Base-by-base conservation (phyloP, 2,797 vertebrate species). In the Chaetophractus vellerosus region DNA sequence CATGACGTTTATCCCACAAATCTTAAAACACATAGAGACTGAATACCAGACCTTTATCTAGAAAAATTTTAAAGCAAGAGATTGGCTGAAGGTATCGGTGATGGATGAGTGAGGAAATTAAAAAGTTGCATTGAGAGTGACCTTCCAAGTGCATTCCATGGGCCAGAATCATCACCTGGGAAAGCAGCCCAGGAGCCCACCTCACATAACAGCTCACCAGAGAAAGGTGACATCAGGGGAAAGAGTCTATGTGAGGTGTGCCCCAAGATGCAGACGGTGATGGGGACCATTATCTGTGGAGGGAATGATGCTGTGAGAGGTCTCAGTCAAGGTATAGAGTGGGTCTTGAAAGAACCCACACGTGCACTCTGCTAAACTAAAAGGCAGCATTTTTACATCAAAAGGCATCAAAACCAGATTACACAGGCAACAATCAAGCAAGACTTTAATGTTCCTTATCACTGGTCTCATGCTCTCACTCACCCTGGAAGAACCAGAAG, bases 111-210 rank as follows among this genome's bases (percentile, higher is more conserved):
- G 16, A 85, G 75, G 21, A 71, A 45, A 86, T 69, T 16, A 71
- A 45, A 36, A 21, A 41, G 41, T 31, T 72, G 26, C 10, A 3
- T 2, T 5, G 61, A 50, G 2, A 69, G 76, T 10, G 64, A 9
- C 45, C 26, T 23, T 36, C 36, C 68, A 2, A 8, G 61, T 11
- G 8, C n/a, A 38, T 21, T 7, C 5, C 52, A 36, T 0, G 1
- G 41, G 31, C 41, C 28, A 36, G 14, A 21, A 26, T 1, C 16
- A 3, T 12, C 36, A 2, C 52, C 57, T 52, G 12, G 41, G 63
- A 57, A 57, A 66, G 6, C 2, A 26, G 19, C 16, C 71, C 50
- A 10, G 9, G 11, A 33, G 1, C 28, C 4, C 8, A 0, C 28
- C 33, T n/a, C 31, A 38, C 23, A n/a, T 12, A 12, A 38, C 2